Percentiles rank a stretch among this genome's conserved stretches.
phyloP scores from a whole-genome alignment of 2,888 invertebrate genomes.

The Sialis fuliginosa region DNA sequence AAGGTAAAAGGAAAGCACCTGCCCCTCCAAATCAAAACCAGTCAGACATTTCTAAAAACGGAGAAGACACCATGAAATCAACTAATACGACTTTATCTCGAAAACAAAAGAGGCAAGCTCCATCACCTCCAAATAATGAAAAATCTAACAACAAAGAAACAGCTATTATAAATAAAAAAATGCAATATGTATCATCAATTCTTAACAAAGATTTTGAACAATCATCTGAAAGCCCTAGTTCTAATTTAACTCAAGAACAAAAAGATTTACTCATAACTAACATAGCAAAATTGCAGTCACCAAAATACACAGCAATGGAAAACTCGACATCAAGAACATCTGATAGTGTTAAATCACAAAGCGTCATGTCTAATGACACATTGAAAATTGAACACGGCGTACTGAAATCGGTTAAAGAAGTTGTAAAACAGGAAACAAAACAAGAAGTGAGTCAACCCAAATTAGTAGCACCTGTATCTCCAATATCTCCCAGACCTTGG shows the following conservation, averaged over 20 bases:
- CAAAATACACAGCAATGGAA: constrained; percentile 3
- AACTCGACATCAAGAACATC: constrained; percentile 7
- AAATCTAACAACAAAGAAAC: not conserved
- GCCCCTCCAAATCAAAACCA: constrained; percentile 35
- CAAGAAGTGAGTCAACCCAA: constrained; percentile 7
- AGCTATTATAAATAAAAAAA: not conserved
- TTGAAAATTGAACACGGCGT: constrained; percentile 30
- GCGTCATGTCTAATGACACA: constrained; percentile 24
- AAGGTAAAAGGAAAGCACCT: constrained; percentile 58
- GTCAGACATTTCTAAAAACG: constrained; percentile 4
- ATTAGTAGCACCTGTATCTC: constrained; percentile 21
- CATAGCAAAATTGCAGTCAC: constrained; percentile 1
- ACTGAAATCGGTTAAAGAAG: constrained; percentile 25
- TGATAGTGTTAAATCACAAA: constrained; percentile 13
- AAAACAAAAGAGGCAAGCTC: constrained; percentile 26
- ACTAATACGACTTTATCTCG: constrained; percentile 18
- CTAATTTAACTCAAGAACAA: constrained; percentile 4
- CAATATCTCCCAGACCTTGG: constrained; percentile 41
- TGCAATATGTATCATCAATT: not conserved
- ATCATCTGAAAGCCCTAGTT: not conserved
- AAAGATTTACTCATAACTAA: constrained; percentile 4
- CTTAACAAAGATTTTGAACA: not conserved
- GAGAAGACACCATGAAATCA: constrained; percentile 7
- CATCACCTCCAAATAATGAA: constrained; percentile 22
- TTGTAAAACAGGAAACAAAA: constrained; percentile 10